Evolutionary conservation across 2,888 invertebrate genomes (phyloP), one percentile per base, ranked within the genome.

Genomic region (Dynastes grantii): DNA sequence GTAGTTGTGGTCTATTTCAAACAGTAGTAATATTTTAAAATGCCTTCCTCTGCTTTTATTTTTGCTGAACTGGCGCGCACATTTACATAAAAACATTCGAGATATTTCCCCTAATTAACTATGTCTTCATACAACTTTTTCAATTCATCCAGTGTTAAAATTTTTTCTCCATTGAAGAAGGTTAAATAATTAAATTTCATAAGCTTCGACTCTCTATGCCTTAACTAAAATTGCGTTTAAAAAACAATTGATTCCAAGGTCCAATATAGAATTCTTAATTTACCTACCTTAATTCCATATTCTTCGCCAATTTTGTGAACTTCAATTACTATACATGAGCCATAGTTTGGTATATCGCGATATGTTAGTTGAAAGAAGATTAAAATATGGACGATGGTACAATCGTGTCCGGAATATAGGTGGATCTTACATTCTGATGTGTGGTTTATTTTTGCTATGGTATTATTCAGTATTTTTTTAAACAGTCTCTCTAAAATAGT

Each of bases 391-490:
- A 29, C 76, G n/a, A 76, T 3, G 8, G 27, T 76, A 11, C 16
- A 16, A n/a, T 76, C 76, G 16, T 76, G 76, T 5, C 27, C 76
- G 1, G 76, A 76, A 64, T 76, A 76, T 29, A 76, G 13, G 51
- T 64, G 64, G 29, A 76, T 11, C 27, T 76, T 64, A 11, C 45
- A 13, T 8, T 76, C 9, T 13, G 65, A 65, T 27, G 13, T 3
- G 2, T 29, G 27, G 2, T 76, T 27, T 32, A 76, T 29, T 53
- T 49, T 63, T 8, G 63, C 49, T 51, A 29, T 5, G 29, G 64
- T 65, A 13, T 76, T 37, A 0, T 49, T 32, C 8, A 76, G 6
- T 45, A 76, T 49, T 53, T 76, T 76, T 8, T 27, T 29, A 16
- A 76, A 29, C 1, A 76, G 49, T 40, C 49, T 76, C 5, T 51